These are phyloP conservation scores for Semaprochilodus insignis DNA, from an alignment of 2,797 vertebrate species.

Conservation along the genomic window DNA sequence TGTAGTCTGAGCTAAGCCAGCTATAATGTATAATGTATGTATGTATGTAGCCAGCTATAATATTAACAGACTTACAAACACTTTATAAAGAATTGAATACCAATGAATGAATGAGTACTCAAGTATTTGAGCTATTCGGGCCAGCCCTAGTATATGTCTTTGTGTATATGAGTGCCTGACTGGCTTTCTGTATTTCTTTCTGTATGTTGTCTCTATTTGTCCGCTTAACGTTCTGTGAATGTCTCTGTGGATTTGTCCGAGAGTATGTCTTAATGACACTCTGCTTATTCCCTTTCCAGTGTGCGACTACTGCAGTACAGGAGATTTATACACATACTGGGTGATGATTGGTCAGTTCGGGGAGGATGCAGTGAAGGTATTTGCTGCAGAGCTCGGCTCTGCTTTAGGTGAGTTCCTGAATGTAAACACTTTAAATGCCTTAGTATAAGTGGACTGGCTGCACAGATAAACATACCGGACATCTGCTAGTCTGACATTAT, in stretches of 20 bases:
- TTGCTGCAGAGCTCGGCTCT: conserved; percentile 86
- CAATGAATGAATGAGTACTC: no score
- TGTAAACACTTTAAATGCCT: background rate
- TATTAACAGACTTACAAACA: no score
- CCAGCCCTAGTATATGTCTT: background rate
- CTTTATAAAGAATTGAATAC: no score
- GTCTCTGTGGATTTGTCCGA: background rate
- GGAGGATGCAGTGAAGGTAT: conserved; percentile 83
- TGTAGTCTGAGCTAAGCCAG: no score
- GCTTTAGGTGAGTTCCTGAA: conserved; percentile 82
- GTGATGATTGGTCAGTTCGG: conserved; percentile 74
- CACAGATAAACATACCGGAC: background rate
- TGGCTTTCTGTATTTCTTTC: background rate
- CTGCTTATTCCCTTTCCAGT: conserved; percentile 71
- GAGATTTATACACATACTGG: conserved; percentile 88
- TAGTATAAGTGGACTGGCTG: background rate
- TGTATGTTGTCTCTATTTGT: background rate
- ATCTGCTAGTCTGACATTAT: background rate
- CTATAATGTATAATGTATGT: no score
- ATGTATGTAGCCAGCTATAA: no score
- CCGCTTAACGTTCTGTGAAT: background rate
- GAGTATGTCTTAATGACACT: background rate
- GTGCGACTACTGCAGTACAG: conserved; percentile 86
- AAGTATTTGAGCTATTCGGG: no score
- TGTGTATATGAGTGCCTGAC: background rate